These are phyloP conservation scores for Platalea minor DNA, from an alignment of 2,797 vertebrate genomes.

Conservation along the genomic window DNA sequence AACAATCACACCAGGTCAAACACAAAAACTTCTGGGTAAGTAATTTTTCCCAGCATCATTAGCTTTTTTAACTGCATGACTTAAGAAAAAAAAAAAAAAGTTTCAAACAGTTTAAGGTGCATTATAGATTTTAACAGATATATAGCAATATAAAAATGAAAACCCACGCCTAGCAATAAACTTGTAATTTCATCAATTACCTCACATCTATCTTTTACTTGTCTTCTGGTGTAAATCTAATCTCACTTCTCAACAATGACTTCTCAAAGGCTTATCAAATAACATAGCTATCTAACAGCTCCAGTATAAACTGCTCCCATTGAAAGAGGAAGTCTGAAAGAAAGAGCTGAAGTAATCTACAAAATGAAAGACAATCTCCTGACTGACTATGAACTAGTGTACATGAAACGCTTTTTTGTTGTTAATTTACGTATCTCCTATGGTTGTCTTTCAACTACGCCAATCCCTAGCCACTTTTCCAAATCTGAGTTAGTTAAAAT, in stretches of 20 bases:
- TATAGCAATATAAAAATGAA: background rate
- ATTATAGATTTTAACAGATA: background rate
- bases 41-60: background rate
- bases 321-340: background rate
- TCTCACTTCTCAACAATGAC: background rate
- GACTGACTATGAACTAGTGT: background rate
- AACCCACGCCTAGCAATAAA: background rate
- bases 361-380: background rate
- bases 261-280: background rate
- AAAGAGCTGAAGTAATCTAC: background rate
- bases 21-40: accelerated
- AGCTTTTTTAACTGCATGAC: background rate
- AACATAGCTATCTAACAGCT: background rate
- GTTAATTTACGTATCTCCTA: background rate
- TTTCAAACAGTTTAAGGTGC: background rate
- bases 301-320: background rate
- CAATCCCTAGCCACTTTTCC: background rate
- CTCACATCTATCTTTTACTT: background rate
- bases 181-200: background rate
- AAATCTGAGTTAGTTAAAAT: background rate
- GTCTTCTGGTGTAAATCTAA: background rate
- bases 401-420: background rate
- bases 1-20: background rate
- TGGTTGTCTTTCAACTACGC: background rate
- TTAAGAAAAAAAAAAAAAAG: background rate